Evolutionary conservation across 2,888 invertebrate species (phyloP).

Genomic region (Clanis bilineata): DNA sequence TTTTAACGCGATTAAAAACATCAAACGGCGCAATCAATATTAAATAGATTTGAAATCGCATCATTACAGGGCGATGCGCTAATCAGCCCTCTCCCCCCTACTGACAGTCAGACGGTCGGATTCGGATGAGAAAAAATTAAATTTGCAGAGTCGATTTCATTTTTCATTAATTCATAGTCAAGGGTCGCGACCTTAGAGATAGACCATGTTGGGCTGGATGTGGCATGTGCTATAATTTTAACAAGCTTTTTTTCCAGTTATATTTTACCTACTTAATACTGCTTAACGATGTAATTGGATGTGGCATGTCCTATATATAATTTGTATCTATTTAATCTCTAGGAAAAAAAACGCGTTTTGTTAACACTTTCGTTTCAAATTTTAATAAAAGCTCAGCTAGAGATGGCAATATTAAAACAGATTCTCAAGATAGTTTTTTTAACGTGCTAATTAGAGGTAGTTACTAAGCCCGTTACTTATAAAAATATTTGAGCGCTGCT

Average conservation of each 20-base stretch:
- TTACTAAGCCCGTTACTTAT: too few species aligned
- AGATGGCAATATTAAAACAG: too few species aligned
- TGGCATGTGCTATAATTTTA: not conserved
- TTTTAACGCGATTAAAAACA: conserved; percentile 17
- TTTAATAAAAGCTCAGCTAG: too few species aligned
- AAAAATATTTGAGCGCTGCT: too few species aligned
- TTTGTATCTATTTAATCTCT: too few species aligned
- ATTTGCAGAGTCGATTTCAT: conserved; percentile 78
- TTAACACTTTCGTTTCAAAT: too few species aligned
- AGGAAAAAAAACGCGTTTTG: too few species aligned
- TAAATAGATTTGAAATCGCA: conserved; percentile 45
- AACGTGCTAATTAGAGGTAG: too few species aligned
- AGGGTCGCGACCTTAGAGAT: conserved; percentile 40
- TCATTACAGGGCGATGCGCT: conserved; percentile 42
- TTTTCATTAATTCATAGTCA: conserved; percentile 76
- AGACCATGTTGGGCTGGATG: conserved; percentile 27
- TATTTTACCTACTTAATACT: not conserved
- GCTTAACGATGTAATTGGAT: not conserved
- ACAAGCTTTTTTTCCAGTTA: not conserved
- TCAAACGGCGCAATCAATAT: conserved; percentile 51
- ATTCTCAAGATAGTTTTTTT: too few species aligned
- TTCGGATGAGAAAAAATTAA: conserved; percentile 59
- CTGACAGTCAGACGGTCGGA: conserved; percentile 10
- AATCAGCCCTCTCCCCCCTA: conserved; percentile 51
- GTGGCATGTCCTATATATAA: too few species aligned